Conservation (phyloP, 2,888 invertebrate genomes). For the Pyrrhosoma nymphula region DNA sequence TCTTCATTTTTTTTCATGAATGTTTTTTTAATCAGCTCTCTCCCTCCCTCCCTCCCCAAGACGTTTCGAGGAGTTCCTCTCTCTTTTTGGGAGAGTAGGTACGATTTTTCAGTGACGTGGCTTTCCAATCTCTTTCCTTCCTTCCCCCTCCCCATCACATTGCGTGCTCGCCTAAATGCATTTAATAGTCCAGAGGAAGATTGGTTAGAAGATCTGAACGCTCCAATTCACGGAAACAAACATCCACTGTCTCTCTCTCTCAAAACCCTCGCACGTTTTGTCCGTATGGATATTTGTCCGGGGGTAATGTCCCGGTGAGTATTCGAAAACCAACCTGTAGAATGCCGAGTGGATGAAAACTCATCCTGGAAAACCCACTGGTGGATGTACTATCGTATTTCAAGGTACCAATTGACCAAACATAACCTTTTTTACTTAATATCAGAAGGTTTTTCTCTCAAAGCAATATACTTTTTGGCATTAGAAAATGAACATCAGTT, state of each 20-base stretch:
- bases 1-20: not conserved
- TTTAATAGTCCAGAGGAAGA: not conserved
- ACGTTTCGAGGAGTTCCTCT: not conserved
- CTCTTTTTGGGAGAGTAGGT: not conserved
- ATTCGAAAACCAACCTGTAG: not conserved
- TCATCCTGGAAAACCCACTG: no score
- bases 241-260: not conserved
- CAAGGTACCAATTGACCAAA: no score
- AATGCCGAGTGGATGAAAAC: no score
- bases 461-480: no score
- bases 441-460: no score
- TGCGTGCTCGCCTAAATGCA: constrained; percentile 21
- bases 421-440: no score
- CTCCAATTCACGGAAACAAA: constrained; percentile 31
- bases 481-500: no score
- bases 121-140: not conserved
- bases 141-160: not conserved
- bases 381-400: no score
- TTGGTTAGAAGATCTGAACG: constrained; percentile 4
- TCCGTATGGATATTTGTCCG: not conserved
- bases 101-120: not conserved
- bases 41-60: not conserved
- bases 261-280: not conserved
- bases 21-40: no score
- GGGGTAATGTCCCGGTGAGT: not conserved